Conservation (phyloP, 2,113 vertebrate genomes). For the cat (Felis catus) region DNA sequence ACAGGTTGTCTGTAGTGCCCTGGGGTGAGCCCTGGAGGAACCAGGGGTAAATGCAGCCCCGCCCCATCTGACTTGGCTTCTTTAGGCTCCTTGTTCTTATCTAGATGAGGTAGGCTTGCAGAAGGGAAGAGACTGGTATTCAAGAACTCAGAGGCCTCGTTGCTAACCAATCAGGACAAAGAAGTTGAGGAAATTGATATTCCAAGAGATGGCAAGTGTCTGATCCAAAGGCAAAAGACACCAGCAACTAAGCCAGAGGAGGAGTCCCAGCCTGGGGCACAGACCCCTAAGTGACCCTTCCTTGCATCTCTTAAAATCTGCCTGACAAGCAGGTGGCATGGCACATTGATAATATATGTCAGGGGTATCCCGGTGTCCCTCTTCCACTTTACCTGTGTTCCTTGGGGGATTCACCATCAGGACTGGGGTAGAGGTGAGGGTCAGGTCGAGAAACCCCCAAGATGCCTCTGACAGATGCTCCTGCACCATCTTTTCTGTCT, state of each 20-base stretch:
- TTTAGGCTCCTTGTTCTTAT: neutral
- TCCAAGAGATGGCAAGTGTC: neutral
- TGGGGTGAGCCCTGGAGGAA: neutral
- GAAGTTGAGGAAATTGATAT: neutral
- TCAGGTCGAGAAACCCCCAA: neutral
- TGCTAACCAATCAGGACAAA: neutral
- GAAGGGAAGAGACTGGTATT: neutral
- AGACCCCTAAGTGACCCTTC: neutral
- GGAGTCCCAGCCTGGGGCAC: neutral
- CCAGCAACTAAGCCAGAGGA: neutral
- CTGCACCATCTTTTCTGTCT: neutral
- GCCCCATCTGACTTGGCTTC: neutral
- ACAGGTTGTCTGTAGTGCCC: neutral
- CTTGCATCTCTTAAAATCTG: neutral
- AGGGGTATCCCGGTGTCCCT: neutral
- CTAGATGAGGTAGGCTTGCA: neutral
- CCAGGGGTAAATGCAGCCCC: neutral
- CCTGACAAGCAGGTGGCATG: neutral
- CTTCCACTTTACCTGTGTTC: neutral
- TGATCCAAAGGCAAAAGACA: neutral
- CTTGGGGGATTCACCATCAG: neutral
- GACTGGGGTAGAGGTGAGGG: neutral
- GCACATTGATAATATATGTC: accelerated
- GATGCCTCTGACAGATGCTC: neutral
- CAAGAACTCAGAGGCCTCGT: neutral